Evolutionary conservation across 2,888 invertebrate species (phyloP), one percentile per base, ranked within the genome.

Genomic region (Octonoba sinensis): DNA sequence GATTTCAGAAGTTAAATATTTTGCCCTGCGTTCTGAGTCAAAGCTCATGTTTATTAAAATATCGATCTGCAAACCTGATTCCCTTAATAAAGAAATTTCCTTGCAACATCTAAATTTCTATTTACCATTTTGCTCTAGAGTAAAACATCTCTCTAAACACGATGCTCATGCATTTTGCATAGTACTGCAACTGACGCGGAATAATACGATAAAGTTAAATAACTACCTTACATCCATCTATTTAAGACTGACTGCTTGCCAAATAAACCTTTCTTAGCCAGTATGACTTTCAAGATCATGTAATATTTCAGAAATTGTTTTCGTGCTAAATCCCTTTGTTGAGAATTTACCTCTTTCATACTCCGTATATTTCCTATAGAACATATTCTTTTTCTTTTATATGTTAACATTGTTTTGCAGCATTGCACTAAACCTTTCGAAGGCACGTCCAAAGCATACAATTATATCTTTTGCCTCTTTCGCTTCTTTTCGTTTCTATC

Each of bases 391-490:
- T 20, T 56, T 56, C 47, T 66, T 46, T 76, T 56, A 44, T 54
- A 69, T 76, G 76, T 76, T 76, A 76, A 76, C 70, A 76, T 69
- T 70, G 69, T 76, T 76, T 76, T 60, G 46, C 18, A 51, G 59
- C 18, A 3, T n/a, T 22, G 15, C 49, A 22, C 56, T 57, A 18
- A 76, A 69, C 22, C 51, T 70, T 64, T 1, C 4, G n/a, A 47
- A 65, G 56, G 76, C 69, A 76, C 76, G 76, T 76, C 70, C 76
- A 60, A 51, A 51, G 76, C 69, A 76, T 70, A 64, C 76, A 76
- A 76, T 76, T 76, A 76, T 69, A 70, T 76, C 36, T 36, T 76
- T 70, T 69, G 76, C 69, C 47, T 67, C 66, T 74, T 74, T 67
- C 66, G 27, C 60, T 59, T n/a, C 15, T 54, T 62, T 22, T 24